A percentile compares a stretch with the other conserved stretches of the same genome.
phyloP scores from a whole-genome alignment of 2,113 vertebrate genomes.

The Nesospiza acunhae region DNA sequence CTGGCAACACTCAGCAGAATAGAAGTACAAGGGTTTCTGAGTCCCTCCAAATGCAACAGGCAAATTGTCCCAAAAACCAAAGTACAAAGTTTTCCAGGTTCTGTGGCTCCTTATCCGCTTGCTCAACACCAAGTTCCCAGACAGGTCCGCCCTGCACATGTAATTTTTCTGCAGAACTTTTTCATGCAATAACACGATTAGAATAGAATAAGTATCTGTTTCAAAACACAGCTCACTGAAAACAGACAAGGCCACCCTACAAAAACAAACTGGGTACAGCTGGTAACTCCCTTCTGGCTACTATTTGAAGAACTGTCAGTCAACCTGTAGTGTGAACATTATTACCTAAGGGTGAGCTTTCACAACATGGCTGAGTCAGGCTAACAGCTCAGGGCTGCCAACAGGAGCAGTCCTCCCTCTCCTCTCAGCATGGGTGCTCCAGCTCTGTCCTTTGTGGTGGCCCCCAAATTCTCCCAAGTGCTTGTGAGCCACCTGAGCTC shows the following conservation, averaged over 20 bases:
- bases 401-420: background rate
- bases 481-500: background rate
- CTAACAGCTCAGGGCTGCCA: background rate
- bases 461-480: background rate
- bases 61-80: background rate
- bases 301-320: conserved; percentile 24
- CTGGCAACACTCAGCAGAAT: background rate
- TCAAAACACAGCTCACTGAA: background rate
- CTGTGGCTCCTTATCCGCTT: background rate
- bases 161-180: background rate
- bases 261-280: background rate
- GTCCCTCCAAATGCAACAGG: background rate
- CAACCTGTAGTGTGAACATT: background rate
- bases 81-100: background rate
- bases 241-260: conserved; percentile 14
- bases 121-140: background rate
- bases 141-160: background rate
- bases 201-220: conserved; percentile 12
- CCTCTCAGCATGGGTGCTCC: background rate
- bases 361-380: conserved; percentile 17
- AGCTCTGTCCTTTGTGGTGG: background rate
- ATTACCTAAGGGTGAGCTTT: conserved; percentile 58
- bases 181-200: conserved; percentile 15
- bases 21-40: background rate
- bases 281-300: conserved; percentile 55